Evolutionary conservation across 2,797 vertebrate species (phyloP), one percentile per base, ranked within the genome.

Genomic region (Sebastes steindachneri): DNA sequence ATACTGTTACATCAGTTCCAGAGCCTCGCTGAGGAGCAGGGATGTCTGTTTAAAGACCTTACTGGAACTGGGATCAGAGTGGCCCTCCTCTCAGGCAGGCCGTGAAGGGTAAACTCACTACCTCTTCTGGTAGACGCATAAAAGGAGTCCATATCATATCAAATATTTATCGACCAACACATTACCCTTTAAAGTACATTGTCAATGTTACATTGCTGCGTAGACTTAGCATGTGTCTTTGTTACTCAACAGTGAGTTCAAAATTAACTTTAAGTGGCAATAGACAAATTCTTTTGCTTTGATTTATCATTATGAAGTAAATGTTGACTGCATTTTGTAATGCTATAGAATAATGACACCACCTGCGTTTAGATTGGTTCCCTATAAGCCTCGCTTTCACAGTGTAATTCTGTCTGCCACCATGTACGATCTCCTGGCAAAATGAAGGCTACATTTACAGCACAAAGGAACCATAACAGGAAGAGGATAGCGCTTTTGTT

Each of bases 1-100:
- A 82, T 78, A 67, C 69, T 75, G 79, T 89, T 89, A 91, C 86
- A 91, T 94, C 88, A 93, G 85, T 92, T 88, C 86, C 88, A 82
- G 85, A 37, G 75, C 69, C 62, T 80, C 10, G 25, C 45, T 28
- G 73, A 85, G 75, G 76, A 69, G 79, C 67, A 64, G 66, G 21
- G 68, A 69, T 69, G 71, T 84, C 77, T 77, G 84, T 76, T 86
- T 84, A 76, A 89, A 89, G 86, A 54, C 72, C 69, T 90, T 88
- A 89, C 91, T 85, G 88, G 90, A 92, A 91, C 4, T 59, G 68
- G 72, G 69, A 71, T 82, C 45, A 69, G 53, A 82, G 73, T 21
- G 57, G 54, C 25, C 48, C 19, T 73, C 37, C 14, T 58, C 66
- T 78, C 29, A 58, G 51, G 68, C 23, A 81, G 71, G 54, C 62